These are phyloP conservation scores for Philotrypesis tridentata DNA, from an alignment of 1,140 invertebrate genomes.

Conservation along the genomic window DNA sequence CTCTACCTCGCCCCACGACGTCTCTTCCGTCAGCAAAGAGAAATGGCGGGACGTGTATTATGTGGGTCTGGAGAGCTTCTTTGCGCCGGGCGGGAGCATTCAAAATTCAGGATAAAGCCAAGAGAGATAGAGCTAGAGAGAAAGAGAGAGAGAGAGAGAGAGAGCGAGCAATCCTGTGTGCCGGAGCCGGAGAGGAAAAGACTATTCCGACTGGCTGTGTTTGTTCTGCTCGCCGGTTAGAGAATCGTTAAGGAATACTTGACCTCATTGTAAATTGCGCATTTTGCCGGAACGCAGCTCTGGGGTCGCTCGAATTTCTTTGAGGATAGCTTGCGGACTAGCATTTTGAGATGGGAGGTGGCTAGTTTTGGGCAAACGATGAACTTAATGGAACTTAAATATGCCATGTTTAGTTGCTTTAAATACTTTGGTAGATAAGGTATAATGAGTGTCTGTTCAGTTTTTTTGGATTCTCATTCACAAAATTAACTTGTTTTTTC, in stretches of 20 bases:
- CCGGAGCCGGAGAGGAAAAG: background rate
- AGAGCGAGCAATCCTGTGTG: background rate
- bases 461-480: no score
- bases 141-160: no score
- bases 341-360: background rate
- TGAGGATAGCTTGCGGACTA: background rate
- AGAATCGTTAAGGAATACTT: background rate
- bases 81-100: background rate
- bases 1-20: no score
- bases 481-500: no score
- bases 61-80: background rate
- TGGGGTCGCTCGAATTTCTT: background rate
- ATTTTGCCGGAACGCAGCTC: background rate
- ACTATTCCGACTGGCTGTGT: background rate
- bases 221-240: background rate
- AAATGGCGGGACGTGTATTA: no score
- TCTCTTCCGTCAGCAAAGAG: no score
- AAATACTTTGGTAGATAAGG: no score
- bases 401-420: background rate
- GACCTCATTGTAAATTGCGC: background rate
- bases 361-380: no score
- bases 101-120: background rate
- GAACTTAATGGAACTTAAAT: background rate
- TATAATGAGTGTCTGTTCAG: no score
- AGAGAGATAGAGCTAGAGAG: no score